phyloP scores from a whole-genome alignment of 2,888 invertebrate species.

The Deilephila porcellus region DNA sequence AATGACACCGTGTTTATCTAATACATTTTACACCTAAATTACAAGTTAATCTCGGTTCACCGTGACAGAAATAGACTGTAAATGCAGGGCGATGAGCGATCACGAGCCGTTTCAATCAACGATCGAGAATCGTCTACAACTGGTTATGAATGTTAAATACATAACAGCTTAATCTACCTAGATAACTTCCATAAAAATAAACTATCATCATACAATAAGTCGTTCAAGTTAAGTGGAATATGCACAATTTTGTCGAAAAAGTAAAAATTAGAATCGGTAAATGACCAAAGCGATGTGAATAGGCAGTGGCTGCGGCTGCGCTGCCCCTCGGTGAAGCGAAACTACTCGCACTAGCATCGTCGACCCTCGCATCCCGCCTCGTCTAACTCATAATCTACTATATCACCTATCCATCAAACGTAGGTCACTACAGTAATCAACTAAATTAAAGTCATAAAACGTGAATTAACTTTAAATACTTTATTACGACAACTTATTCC shows the following conservation, averaged over 20 bases:
- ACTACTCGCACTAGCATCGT: constrained; percentile 5
- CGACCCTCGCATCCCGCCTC: constrained; percentile 8
- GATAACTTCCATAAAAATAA: constrained; percentile 83
- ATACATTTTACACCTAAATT: constrained; percentile 81
- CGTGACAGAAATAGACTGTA: constrained; percentile 75
- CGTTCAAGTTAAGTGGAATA: constrained; percentile 70
- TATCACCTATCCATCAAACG: constrained; percentile 49
- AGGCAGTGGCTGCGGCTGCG: constrained; percentile 50
- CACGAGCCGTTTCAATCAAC: constrained; percentile 65
- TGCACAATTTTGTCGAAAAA: constrained; percentile 57
- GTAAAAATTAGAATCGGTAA: constrained; percentile 44
- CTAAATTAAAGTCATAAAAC: constrained; percentile 78
- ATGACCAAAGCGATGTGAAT: constrained; percentile 72
- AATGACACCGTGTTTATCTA: constrained; percentile 77
- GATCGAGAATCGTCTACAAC: constrained; percentile 65
- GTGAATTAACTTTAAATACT: constrained; percentile 84
- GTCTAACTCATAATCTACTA: constrained; percentile 34
- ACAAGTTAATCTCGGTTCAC: constrained; percentile 79
- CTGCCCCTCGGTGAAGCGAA: constrained; percentile 31
- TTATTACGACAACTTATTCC: constrained; percentile 85
- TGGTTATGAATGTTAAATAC: constrained; percentile 74
- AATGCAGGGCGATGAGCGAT: constrained; percentile 77
- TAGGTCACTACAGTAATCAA: constrained; percentile 63
- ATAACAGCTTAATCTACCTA: constrained; percentile 84
- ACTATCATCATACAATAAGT: constrained; percentile 81